These are phyloP conservation scores for Thymelicus acteon DNA, from an alignment of 2,888 invertebrate genomes.

Conservation along the genomic window DNA sequence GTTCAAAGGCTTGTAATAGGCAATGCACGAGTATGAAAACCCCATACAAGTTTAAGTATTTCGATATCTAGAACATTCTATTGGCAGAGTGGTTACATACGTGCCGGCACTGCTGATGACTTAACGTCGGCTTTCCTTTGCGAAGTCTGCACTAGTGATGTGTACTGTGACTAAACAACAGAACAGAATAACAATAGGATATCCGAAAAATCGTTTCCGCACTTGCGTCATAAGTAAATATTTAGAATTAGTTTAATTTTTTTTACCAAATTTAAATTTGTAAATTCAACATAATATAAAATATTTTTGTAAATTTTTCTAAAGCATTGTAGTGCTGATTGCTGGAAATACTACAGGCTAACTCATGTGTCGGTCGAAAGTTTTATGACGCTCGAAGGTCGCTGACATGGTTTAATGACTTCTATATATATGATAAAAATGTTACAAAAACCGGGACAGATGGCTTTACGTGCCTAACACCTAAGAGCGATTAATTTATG, in stretches of 20 bases:
- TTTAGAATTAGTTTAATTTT: not conserved
- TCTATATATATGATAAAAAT: too few relatives aligned
- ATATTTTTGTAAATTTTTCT: too few relatives aligned
- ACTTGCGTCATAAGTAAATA: not conserved
- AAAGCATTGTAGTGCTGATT: too few relatives aligned
- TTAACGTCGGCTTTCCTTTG: conserved; percentile 50
- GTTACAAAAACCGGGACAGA: too few relatives aligned
- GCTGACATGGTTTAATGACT: too few relatives aligned
- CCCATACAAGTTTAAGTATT: conserved; percentile 11
- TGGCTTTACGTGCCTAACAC: too few relatives aligned
- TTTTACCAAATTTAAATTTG: not conserved
- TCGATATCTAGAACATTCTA: conserved; percentile 45
- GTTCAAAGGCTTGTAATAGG: not conserved
- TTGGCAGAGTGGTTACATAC: conserved; percentile 44
- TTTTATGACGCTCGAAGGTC: too few relatives aligned
- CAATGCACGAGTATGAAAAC: conserved; percentile 10
- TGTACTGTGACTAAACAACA: not conserved
- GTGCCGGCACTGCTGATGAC: conserved; percentile 50
- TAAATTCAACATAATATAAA: too few relatives aligned
- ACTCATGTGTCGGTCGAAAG: too few relatives aligned
- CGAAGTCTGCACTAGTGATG: conserved; percentile 34
- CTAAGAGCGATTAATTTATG: too few relatives aligned
- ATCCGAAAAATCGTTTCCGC: not conserved
- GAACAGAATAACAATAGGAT: not conserved
- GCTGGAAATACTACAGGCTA: too few relatives aligned